Conservation (phyloP, 2,113 vertebrate genomes). For the Seriola quinqueradiata region DNA sequence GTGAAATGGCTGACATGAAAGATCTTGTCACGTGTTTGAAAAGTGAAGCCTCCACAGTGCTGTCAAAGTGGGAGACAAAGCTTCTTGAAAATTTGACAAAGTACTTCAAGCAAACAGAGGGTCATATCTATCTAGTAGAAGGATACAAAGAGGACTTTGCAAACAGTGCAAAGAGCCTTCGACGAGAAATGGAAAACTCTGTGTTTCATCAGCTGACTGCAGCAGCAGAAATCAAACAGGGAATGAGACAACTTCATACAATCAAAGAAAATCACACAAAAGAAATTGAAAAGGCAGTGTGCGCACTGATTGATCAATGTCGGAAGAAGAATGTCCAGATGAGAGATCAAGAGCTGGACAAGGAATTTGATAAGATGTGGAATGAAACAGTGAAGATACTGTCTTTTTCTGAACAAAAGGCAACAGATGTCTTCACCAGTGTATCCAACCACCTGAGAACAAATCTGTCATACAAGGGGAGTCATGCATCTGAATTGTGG, state of each 20-base stretch:
- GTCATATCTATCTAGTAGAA: slow-evolving; percentile 71
- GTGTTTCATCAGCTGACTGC: slow-evolving; percentile 17
- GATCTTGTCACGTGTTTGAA: slow-evolving; percentile 34
- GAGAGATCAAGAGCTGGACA: slow-evolving; percentile 18
- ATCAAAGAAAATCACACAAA: slow-evolving; percentile 57
- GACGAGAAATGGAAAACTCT: slow-evolving; percentile 34
- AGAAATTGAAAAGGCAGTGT: slow-evolving; percentile 41
- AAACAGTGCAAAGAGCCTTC: slow-evolving; percentile 59
- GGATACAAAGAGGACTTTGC: slow-evolving; percentile 65
- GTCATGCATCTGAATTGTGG: slow-evolving; percentile 13
- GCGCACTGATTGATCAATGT: slow-evolving; percentile 49
- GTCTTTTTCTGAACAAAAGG: not conserved
- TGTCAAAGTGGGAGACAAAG: slow-evolving; percentile 50
- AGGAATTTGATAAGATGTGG: slow-evolving; percentile 72
- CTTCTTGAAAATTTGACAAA: slow-evolving; percentile 54
- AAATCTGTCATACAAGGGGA: slow-evolving; percentile 40
- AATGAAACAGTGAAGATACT: not conserved
- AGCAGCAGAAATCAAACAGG: slow-evolving; percentile 42
- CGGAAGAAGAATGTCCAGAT: not conserved
- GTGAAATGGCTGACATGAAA: slow-evolving; percentile 18
- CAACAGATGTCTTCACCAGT: rapidly evolving
- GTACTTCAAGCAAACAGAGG: slow-evolving; percentile 68
- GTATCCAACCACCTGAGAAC: not conserved
- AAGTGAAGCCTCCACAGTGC: slow-evolving; percentile 35
- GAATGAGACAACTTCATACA: slow-evolving; percentile 39